phyloP scores from a whole-genome alignment of 2,797 vertebrate species.

The Nothura maculosa region DNA sequence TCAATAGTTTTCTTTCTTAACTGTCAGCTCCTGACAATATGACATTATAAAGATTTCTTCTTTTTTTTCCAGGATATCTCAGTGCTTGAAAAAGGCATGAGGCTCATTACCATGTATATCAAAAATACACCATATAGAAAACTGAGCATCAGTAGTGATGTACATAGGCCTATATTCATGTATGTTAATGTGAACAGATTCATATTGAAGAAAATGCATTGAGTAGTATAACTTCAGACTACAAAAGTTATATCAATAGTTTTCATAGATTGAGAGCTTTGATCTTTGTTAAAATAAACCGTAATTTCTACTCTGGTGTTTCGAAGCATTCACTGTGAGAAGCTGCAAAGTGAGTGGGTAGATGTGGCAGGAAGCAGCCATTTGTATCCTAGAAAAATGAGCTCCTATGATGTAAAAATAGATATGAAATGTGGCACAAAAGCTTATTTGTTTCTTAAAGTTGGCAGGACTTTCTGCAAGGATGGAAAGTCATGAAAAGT shows the following conservation, averaged over 20 bases:
- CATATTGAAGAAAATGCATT: background rate
- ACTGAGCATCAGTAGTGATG: background rate
- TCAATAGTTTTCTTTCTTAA: background rate
- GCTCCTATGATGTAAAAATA: conserved; percentile 76
- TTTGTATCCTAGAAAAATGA: conserved; percentile 72
- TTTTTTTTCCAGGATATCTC: background rate
- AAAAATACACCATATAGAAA: background rate
- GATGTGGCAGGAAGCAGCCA: conserved; percentile 75
- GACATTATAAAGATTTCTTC: background rate
- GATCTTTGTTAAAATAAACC: conserved; percentile 5
- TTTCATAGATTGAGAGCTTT: conserved; percentile 11
- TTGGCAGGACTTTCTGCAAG: conserved; percentile 30
- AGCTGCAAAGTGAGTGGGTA: conserved; percentile 61
- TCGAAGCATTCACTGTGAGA: conserved; percentile 52
- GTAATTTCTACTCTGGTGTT: conserved; percentile 20
- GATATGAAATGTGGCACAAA: conserved; percentile 70
- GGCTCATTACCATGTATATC: background rate
- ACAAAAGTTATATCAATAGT: background rate
- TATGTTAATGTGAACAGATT: background rate
- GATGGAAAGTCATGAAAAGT: conserved; percentile 6
- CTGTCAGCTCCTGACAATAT: background rate
- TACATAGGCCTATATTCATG: background rate
- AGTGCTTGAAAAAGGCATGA: background rate
- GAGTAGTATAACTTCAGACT: background rate
- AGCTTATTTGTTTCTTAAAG: conserved; percentile 35